Percentiles rank a stretch among this genome's conserved stretches.
phyloP scores from a whole-genome alignment of 2,797 vertebrate genomes.

The Megalops cyprinoides region DNA sequence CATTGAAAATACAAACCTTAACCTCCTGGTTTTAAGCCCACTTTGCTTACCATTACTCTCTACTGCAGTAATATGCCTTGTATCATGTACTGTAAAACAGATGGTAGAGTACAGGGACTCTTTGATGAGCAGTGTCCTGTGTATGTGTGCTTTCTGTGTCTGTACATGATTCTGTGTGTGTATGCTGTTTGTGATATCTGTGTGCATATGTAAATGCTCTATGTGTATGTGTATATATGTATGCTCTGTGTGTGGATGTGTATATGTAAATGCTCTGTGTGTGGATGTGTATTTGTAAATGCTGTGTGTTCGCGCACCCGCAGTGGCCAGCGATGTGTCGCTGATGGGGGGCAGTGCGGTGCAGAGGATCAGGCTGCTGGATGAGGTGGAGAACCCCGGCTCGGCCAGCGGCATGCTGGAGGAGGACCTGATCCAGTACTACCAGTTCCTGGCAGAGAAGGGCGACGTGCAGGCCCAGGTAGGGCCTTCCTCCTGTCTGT shows the following conservation, averaged over 20 bases:
- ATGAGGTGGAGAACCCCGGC: slow-evolving; percentile 94
- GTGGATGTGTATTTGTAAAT: background rate
- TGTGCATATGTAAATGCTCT: background rate
- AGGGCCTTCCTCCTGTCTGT: background rate
- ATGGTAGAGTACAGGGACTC: too few species aligned
- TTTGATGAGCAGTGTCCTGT: too few species aligned
- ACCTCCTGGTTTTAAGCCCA: too few species aligned
- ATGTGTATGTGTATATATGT: background rate
- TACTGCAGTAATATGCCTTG: too few species aligned
- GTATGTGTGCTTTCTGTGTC: background rate
- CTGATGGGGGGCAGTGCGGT: slow-evolving; percentile 94
- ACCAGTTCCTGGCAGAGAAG: slow-evolving; percentile 97
- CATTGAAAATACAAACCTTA: too few species aligned
- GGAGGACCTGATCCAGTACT: slow-evolving; percentile 98
- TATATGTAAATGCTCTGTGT: background rate
- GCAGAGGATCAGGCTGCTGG: slow-evolving; percentile 91
- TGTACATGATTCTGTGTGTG: background rate
- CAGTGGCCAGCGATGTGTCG: slow-evolving; percentile 93
- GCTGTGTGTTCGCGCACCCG: background rate
- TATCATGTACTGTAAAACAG: too few species aligned
- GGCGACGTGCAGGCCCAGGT: slow-evolving; percentile 99
- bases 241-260: background rate
- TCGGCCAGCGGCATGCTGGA: slow-evolving; percentile 96
- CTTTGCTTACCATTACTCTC: too few species aligned
- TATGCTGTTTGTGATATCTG: background rate